Base-by-base conservation (phyloP, 2,888 invertebrate genomes). In the Amaurobius ferox region DNA sequence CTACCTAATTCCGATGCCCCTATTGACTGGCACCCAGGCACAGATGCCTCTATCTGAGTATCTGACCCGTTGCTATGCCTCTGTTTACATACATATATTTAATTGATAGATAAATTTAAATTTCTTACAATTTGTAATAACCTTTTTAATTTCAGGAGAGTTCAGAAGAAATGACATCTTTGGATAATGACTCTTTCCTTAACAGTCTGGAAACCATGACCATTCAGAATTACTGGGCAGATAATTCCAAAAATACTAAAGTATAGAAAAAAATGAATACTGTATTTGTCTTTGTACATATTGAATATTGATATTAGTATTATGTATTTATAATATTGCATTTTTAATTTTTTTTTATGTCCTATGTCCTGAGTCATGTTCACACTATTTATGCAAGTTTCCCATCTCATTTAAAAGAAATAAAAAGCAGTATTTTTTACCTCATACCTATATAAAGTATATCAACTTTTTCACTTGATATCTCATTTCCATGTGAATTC, bases 151-250 rank as follows among this genome's bases (percentile, higher is more conserved):
- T 61, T 23, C 93, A 97, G 97, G 97, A 97, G 91, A 96, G 96
- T 91, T 96, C 96, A 6, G 97, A 97, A 92, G 97, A 97, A 92
- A 96, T 97, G 96, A 96, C 96, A 92, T 97, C 97, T 90, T 92
- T 97, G 92, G 97, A 97, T 93, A 97, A 97, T 91, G 97, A 97
- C 91, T 97, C 97, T 88, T 97, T 97, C 93, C 93, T 97, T 87
- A 97, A 97, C 92, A 97, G 97, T 87, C 92, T 97, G 90, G 97
- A 97, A 92, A 96, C 96, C 89, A 96, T 97, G 96, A 96, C 97
- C 89, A 96, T 97, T 91, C 96, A 96, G 92, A 97, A 97, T 92
- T 96, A 96, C 91, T 97, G 97, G 96, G 96, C 96, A 74, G 96
- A 96, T 92, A 96, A 95, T 89, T 96, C 89, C 40, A 96, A 96